These are phyloP conservation scores for Parambassis ranga DNA, from an alignment of 2,797 vertebrate species.

Conservation along the genomic window DNA sequence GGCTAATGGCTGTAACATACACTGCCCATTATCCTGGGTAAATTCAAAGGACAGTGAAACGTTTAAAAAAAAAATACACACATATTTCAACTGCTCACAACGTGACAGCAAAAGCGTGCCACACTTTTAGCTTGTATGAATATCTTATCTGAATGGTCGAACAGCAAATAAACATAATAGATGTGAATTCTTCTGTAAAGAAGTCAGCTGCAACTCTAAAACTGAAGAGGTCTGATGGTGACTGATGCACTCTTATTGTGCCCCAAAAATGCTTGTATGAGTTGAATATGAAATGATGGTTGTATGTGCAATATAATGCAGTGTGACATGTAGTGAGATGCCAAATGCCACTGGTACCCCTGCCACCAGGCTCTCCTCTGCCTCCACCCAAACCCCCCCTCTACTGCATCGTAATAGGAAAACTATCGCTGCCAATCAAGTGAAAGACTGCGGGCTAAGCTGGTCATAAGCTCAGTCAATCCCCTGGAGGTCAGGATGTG, in stretches of 20 bases:
- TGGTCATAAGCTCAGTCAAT: conserved; percentile 52
- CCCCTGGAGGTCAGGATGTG: conserved; percentile 27
- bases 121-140: neutral
- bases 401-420: conserved; percentile 28
- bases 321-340: conserved; percentile 37
- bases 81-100: neutral
- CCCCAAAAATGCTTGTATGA: conserved; percentile 1
- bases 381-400: neutral
- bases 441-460: conserved; percentile 40
- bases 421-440: conserved; percentile 67
- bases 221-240: neutral
- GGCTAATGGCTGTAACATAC: conserved; percentile 61
- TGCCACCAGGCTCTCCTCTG: neutral
- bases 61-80: conserved; percentile 28
- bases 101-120: conserved; percentile 23
- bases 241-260: neutral
- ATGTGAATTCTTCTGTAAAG: too few relatives aligned
- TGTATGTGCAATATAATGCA: conserved; percentile 27
- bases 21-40: conserved; percentile 48
- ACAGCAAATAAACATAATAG: neutral
- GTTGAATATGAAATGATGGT: conserved; percentile 14
- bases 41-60: conserved; percentile 38
- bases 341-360: conserved; percentile 42
- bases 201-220: too few relatives aligned
- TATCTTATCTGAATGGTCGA: neutral